phyloP scores from a whole-genome alignment of 2,888 invertebrate species.

The Yponomeuta cagnagella region DNA sequence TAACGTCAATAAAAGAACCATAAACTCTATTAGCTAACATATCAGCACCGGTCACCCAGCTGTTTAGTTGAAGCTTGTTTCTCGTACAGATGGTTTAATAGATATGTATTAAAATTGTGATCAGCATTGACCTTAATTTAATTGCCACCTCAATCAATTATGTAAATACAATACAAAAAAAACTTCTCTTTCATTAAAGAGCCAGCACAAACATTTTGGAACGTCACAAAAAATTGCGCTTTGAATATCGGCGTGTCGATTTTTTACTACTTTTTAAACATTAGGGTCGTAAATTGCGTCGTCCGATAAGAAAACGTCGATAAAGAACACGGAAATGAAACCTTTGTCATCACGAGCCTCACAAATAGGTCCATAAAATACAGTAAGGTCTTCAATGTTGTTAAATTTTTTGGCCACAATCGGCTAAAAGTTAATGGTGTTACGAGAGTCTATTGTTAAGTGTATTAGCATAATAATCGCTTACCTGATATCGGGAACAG shows the following conservation, averaged over 20 bases:
- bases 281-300: slow-evolving; percentile 50
- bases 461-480: slow-evolving; percentile 68
- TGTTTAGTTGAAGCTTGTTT: slow-evolving; percentile 62
- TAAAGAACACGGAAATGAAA: slow-evolving; percentile 70
- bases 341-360: slow-evolving; percentile 64
- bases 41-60: slow-evolving; percentile 61
- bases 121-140: neutral
- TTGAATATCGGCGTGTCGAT: neutral
- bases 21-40: slow-evolving; percentile 73
- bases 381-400: slow-evolving; percentile 61
- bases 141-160: neutral
- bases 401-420: slow-evolving; percentile 61
- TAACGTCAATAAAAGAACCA: slow-evolving; percentile 74
- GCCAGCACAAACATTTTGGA: neutral
- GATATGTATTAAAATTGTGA: neutral
- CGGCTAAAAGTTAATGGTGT: slow-evolving; percentile 57
- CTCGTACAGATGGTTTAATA: slow-evolving; percentile 46
- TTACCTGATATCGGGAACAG: slow-evolving; percentile 64
- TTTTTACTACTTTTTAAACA: neutral
- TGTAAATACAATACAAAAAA: neutral
- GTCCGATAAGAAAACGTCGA: slow-evolving; percentile 57
- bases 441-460: slow-evolving; percentile 54
- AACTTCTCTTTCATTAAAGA: slow-evolving; percentile 27
- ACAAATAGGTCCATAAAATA: slow-evolving; percentile 68
- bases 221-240: neutral